Conservation (phyloP, 2,113 vertebrate genomes). For the Chaenogobius annularis region DNA sequence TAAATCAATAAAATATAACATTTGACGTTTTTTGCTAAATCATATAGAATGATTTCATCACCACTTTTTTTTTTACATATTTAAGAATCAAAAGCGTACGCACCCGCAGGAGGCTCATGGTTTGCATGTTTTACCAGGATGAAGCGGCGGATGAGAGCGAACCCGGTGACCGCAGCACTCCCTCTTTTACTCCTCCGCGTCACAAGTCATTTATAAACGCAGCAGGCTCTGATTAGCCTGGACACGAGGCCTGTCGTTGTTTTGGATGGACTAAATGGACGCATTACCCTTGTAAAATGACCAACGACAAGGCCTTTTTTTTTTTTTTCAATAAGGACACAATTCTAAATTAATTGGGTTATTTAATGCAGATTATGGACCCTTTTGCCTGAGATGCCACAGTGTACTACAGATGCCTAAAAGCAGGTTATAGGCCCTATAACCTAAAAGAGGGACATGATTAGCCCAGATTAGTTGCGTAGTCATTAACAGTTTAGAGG, state of each 20-base stretch:
- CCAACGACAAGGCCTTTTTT: neutral
- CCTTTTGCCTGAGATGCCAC: neutral
- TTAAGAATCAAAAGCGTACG: neutral
- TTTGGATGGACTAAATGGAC: neutral
- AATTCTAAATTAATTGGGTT: neutral
- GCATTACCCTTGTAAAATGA: neutral
- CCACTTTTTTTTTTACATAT: no score
- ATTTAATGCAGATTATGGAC: neutral
- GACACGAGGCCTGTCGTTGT: neutral
- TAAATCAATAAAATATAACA: neutral
- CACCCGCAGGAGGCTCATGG: neutral
- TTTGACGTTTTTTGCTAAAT: neutral
- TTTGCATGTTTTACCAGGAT: neutral
- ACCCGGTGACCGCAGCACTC: slow-evolving; percentile 3
- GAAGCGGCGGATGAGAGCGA: neutral
- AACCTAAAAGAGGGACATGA: no score
- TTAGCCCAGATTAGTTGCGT: neutral
- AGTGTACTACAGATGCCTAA: no score
- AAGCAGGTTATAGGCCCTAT: no score
- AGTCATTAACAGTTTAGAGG: neutral
- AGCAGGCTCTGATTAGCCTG: neutral
- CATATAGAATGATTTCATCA: neutral
- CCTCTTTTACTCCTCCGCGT: neutral
- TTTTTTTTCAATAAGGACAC: neutral
- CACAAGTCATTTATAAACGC: neutral